Evolutionary conservation across 1,140 invertebrate species (phyloP), one percentile per base, ranked within the genome.

Genomic region (Euura lappo): DNA sequence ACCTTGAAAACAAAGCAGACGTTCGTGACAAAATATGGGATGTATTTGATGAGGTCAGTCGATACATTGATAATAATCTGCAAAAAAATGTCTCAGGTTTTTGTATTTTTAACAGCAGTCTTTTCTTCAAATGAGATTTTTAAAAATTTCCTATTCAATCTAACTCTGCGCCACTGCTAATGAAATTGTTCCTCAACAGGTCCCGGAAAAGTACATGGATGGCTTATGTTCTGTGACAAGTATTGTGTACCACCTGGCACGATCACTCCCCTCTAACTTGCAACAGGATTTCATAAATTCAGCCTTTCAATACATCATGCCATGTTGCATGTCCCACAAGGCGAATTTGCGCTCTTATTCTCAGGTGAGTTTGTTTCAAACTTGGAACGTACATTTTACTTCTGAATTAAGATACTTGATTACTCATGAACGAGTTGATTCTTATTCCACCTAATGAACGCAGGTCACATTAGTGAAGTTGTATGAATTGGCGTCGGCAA

Each of bases 341-440:
- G 97, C 95, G 82, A 93, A 92, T 77, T 89, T 93, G n/a, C 89
- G 96, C 70, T 84, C 96, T 3, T 91, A 93, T 83, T 92, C 94
- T 45, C 94, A 97, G 83, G 90, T 91, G 80, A 78, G 78, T 77
- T 73, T 10, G 70, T 51, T 71, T 81, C 86, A 51, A 70, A 83
- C 5, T 78, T 83, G 76, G 71, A 86, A 6, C 77, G 85, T 71
- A 75, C 82, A 67, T 78, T 64, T 68, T 70, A 68, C 28, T 28
- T 28, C 28, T 0, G 28, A 28, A 1, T 28, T 28, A 1, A 28
- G 28, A 28, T 69, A 67, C 11, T 45, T 70, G 3, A 47, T 72
- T 70, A 60, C 69, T 74, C 4, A 60, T 77, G n/a, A 83, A 83
- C 76, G 88, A 85, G 72, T 45, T 73, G 2, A 80, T 81, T 60